Evolutionary conservation across 2,113 vertebrate genomes (phyloP), one percentile per base, ranked within the genome.

Genomic region (Pogonocichla stellata): DNA sequence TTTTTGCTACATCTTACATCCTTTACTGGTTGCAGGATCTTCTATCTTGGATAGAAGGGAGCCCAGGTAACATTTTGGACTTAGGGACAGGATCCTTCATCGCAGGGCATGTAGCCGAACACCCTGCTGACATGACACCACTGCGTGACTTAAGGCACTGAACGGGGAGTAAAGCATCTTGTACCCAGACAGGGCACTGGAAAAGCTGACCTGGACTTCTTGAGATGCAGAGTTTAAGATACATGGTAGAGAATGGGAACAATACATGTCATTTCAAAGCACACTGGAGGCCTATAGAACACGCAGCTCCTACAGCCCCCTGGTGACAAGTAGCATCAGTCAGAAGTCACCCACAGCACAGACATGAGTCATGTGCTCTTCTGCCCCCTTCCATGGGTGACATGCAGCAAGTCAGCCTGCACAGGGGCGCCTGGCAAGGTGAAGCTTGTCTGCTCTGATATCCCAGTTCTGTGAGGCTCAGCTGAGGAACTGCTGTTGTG

Each of bases 311-410:
- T 70, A 19, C 54, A 70, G 64, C 50, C 47, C n/a, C 24, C 51
- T 4, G 6, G 18, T 73, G 42, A 86, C 58, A 57, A 50, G 42
- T 2, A 26, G 43, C 42, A 51, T 31, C 64, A 66, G 73, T 13
- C 29, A 54, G 80, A 17, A 62, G 45, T 47, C 47, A 70, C 50
- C 26, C 20, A 18, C 20, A 60, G 77, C 47, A 66, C 29, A 20
- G 13, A 45, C 14, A 3, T 0, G 10, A 34, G 12, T 25, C 1
- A 0, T 2, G 6, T 31, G 38, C 47, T 80, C 72, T 50, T 84
- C 84, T 56, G 7, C 29, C 51, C 34, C 36, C 50, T 78, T 57
- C 53, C 19, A 31, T 5, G 48, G 28, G 23, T 71, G 53, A 28
- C 9, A 4, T 58, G 33, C 69, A 58, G 47, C 56, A 40, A 17